Conservation (phyloP, 2,888 invertebrate species). For the Sesamia inferens region DNA sequence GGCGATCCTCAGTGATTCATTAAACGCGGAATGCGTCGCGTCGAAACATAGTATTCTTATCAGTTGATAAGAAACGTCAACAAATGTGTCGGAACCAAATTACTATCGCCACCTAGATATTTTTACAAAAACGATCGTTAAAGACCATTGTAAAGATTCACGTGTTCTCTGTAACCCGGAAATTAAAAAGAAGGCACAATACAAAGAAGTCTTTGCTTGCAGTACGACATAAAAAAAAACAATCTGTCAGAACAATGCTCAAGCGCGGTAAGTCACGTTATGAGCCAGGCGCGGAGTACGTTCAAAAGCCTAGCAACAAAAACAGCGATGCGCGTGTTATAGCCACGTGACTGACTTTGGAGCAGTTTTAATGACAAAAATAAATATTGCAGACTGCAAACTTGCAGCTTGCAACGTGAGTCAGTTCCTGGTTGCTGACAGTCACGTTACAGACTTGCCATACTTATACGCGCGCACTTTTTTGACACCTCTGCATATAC, state of each 20-base stretch:
- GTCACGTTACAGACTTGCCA: conserved; percentile 26
- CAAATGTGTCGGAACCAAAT: conserved; percentile 20
- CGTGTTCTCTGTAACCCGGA: background rate
- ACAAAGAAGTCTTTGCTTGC: conserved; percentile 14
- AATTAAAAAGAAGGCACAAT: conserved; percentile 17
- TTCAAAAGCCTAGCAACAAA: conserved; percentile 74
- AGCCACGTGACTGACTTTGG: conserved; percentile 66
- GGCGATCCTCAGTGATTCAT: conserved; percentile 19
- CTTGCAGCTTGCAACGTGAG: conserved; percentile 38
- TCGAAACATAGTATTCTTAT: conserved; percentile 18
- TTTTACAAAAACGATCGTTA: conserved; percentile 18
- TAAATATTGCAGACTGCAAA: conserved; percentile 38
- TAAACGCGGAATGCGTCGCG: conserved; percentile 12
- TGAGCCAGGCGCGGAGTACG: conserved; percentile 55
- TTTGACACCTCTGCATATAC: conserved; percentile 4
- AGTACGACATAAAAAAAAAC: conserved; percentile 32
- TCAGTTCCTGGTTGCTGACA: conserved; percentile 4
- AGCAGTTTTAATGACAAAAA: conserved; percentile 3
- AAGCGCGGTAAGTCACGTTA: conserved; percentile 72
- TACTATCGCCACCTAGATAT: conserved; percentile 11
- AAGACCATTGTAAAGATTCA: background rate
- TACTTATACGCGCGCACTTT: conserved; percentile 5
- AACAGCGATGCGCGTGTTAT: conserved; percentile 65
- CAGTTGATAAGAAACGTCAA: conserved; percentile 36
- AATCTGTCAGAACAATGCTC: conserved; percentile 47